Conservation (phyloP, 2,113 vertebrate genomes). For the Callorhinus ursinus region DNA sequence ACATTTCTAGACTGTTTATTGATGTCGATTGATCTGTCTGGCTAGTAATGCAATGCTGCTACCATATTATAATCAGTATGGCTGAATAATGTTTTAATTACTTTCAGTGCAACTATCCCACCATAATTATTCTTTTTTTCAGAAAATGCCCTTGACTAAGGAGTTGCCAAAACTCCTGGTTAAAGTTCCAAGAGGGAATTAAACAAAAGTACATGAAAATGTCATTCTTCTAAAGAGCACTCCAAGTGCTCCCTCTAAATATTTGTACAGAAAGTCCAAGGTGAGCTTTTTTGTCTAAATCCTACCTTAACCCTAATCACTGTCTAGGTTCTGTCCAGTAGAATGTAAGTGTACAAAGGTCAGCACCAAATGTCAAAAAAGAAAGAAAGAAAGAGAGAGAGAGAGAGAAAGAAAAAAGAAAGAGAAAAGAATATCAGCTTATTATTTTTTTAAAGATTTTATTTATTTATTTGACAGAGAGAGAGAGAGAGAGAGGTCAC, state of each 20-base stretch:
- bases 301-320: neutral
- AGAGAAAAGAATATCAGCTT: neutral
- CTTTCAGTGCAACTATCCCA: conserved; percentile 62
- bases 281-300: neutral
- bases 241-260: neutral
- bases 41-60: conserved; percentile 15
- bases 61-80: conserved; percentile 58
- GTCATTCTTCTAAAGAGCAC: neutral
- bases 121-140: conserved; percentile 67
- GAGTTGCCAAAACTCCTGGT: conserved; percentile 63
- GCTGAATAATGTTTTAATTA: conserved; percentile 72
- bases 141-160: conserved; percentile 62
- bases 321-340: neutral
- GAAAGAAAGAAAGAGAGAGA: too few species aligned
- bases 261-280: neutral
- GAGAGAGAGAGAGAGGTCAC: too few species aligned
- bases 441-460: too few species aligned
- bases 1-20: conserved; percentile 58
- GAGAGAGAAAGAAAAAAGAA: neutral
- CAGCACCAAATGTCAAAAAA: neutral
- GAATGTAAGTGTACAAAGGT: neutral
- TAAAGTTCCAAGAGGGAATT: conserved; percentile 65
- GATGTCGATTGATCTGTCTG: conserved; percentile 48
- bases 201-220: conserved; percentile 56
- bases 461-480: too few species aligned